These are phyloP conservation scores for Littorina saxatilis DNA, from an alignment of 1,140 invertebrate species.

Conservation along the genomic window DNA sequence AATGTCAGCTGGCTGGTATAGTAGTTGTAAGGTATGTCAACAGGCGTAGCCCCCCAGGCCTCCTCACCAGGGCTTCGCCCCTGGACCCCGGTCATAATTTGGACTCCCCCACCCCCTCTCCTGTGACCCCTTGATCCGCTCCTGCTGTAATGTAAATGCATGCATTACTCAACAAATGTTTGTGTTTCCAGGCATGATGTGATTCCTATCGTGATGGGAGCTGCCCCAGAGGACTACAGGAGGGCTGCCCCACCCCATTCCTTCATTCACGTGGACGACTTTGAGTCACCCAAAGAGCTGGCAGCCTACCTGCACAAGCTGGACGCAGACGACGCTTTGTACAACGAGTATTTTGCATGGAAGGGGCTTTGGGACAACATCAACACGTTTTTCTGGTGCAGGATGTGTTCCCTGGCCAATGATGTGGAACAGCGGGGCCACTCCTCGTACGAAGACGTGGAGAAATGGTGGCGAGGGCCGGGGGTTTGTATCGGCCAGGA, in stretches of 20 bases:
- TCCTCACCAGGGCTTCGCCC: no score
- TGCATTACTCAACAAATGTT: no score
- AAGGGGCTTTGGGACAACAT: conserved; percentile 69
- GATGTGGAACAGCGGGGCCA: conserved; percentile 48
- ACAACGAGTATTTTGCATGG: conserved; percentile 75
- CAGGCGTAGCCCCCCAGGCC: no score
- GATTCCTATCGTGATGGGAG: conserved; percentile 78
- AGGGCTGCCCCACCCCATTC: conserved; percentile 82
- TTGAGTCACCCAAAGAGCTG: conserved; percentile 89
- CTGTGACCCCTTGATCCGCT: no score
- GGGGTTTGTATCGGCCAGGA: conserved; percentile 63
- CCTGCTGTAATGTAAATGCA: no score
- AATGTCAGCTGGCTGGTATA: no score
- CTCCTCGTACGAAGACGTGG: conserved; percentile 53
- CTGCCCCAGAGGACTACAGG: conserved; percentile 78
- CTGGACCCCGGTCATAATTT: no score
- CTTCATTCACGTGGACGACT: conserved; percentile 96
- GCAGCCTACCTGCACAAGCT: conserved; percentile 88
- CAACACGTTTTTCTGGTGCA: conserved; percentile 89
- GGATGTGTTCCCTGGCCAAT: conserved; percentile 85
- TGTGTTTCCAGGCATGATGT: conserved; percentile 71
- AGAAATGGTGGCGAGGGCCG: conserved; percentile 66
- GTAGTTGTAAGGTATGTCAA: no score
- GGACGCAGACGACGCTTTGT: conserved; percentile 71
- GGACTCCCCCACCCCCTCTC: no score